A percentile compares a stretch with the other conserved stretches of the same genome.
These are phyloP conservation scores for Motacilla alba DNA, from an alignment of 2,113 vertebrate genomes.

Conservation along the genomic window DNA sequence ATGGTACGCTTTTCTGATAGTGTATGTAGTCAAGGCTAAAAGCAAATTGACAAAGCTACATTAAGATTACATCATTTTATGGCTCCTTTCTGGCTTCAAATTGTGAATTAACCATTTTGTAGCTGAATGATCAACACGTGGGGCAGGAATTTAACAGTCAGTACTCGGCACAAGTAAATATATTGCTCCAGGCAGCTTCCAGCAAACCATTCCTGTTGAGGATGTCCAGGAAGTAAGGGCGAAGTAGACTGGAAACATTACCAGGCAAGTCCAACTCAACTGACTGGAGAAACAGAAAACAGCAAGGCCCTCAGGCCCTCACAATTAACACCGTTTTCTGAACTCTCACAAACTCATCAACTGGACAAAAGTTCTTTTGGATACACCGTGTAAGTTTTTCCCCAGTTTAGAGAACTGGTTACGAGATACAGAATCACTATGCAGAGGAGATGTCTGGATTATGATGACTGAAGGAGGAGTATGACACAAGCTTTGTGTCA, in stretches of 20 bases:
- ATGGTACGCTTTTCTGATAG: not conserved
- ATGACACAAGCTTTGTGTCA: not conserved
- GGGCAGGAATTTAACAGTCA: not conserved
- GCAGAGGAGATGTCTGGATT: too few relatives aligned
- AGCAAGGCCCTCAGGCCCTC: not conserved
- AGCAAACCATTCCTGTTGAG: not conserved
- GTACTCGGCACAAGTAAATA: not conserved
- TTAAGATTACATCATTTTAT: not conserved
- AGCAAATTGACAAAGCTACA: not conserved
- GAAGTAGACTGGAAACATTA: not conserved
- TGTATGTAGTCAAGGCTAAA: not conserved
- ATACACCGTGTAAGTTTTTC: not conserved
- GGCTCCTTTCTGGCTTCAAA: not conserved
- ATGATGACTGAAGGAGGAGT: not conserved
- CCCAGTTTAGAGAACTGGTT: not conserved
- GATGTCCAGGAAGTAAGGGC: not conserved
- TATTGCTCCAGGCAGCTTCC: not conserved
- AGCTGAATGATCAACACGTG: not conserved
- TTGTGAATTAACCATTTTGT: not conserved
- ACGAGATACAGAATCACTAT: not conserved
- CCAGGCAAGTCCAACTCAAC: not conserved
- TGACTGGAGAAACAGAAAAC: not conserved
- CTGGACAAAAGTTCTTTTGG: not conserved
- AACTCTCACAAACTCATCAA: not conserved
- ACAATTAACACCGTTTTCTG: not conserved